A percentile compares a stretch with the other conserved stretches of the same genome.
Evolutionary conservation across 2,888 invertebrate species (phyloP).

Genomic region (Epirrhoe alternata): DNA sequence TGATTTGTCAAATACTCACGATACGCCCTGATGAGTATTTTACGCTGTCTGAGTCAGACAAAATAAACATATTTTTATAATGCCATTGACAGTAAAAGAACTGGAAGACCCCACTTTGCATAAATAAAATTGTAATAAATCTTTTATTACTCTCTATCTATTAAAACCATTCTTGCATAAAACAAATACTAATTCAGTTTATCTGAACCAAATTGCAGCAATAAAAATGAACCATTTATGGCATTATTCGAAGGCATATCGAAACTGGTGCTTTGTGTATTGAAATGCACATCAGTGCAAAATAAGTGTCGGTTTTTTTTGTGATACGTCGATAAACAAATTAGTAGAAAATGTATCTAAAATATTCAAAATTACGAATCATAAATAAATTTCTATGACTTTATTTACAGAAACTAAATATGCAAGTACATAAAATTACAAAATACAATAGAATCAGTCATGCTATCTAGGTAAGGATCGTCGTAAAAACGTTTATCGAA

Average conservation of each 20-base stretch:
- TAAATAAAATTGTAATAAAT: conserved; percentile 44
- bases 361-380: no score
- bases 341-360: no score
- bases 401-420: no score
- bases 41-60: conserved; percentile 9
- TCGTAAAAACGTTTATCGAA: no score
- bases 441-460: no score
- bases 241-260: conserved; percentile 82
- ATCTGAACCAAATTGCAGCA: conserved; percentile 77
- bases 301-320: conserved; percentile 26
- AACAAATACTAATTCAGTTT: conserved; percentile 76
- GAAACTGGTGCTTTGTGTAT: conserved; percentile 72
- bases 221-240: conserved; percentile 83
- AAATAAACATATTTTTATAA: conserved; percentile 12
- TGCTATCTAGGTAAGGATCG: no score
- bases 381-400: no score
- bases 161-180: conserved; percentile 76
- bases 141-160: conserved; percentile 55
- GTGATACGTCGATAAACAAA: no score
- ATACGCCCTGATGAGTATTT: not conserved
- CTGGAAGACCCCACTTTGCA: conserved; percentile 38
- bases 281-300: conserved; percentile 65
- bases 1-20: not conserved
- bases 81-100: conserved; percentile 13
- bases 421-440: no score